phyloP scores from a whole-genome alignment of 2,113 vertebrate species.

The Indicator maculatus region DNA sequence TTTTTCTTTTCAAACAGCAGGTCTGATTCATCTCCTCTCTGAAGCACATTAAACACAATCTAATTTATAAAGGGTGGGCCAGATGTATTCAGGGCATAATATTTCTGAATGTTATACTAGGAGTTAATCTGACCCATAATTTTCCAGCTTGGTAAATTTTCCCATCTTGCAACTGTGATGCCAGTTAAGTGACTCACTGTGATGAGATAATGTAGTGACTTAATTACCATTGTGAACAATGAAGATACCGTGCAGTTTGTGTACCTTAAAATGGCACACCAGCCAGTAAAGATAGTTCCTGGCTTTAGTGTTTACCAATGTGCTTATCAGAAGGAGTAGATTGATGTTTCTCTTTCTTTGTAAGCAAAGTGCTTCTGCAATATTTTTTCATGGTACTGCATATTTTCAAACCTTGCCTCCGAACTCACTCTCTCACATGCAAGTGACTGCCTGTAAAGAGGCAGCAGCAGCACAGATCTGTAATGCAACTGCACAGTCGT shows the following conservation, averaged over 20 bases:
- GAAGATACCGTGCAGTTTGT: slow-evolving; percentile 56
- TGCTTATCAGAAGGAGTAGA: slow-evolving; percentile 6
- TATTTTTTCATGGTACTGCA: not conserved
- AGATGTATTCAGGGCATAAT: slow-evolving; percentile 69
- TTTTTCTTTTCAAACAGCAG: not conserved
- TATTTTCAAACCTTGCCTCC: slow-evolving; percentile 15
- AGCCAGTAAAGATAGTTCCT: slow-evolving; percentile 42
- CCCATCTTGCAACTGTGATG: slow-evolving; percentile 65
- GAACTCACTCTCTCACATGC: slow-evolving; percentile 27
- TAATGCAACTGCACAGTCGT: slow-evolving; percentile 8
- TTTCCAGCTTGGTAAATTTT: slow-evolving; percentile 71
- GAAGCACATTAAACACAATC: slow-evolving; percentile 59
- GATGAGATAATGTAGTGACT: slow-evolving; percentile 70
- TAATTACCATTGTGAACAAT: slow-evolving; percentile 67
- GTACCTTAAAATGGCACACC: slow-evolving; percentile 43
- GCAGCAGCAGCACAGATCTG: not conserved
- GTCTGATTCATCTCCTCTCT: slow-evolving; percentile 51
- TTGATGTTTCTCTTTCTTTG: slow-evolving; percentile 7
- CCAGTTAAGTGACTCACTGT: slow-evolving; percentile 67
- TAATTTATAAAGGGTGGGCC: slow-evolving; percentile 64
- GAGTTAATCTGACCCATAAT: slow-evolving; percentile 71
- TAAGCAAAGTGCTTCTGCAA: not conserved
- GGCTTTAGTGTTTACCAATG: not conserved
- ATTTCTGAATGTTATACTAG: slow-evolving; percentile 54
- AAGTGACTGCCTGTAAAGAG: slow-evolving; percentile 7